These are phyloP conservation scores for Cyaniris semiargus DNA, from an alignment of 2,888 invertebrate genomes.

Conservation along the genomic window DNA sequence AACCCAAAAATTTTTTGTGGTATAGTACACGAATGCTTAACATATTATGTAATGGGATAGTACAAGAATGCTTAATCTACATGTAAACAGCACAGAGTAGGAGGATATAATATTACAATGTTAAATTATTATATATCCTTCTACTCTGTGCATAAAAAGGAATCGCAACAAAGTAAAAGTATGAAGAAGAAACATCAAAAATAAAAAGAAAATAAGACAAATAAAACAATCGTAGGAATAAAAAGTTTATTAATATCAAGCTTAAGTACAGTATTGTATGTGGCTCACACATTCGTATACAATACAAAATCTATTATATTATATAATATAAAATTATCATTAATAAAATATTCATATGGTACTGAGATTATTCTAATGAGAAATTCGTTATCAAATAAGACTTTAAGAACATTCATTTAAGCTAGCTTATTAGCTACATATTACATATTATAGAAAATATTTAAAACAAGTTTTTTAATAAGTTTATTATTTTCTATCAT, in stretches of 20 bases:
- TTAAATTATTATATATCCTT: too few relatives aligned
- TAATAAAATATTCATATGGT: constrained; percentile 13
- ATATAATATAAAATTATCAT: neutral
- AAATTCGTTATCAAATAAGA: constrained; percentile 17
- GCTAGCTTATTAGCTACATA: constrained; percentile 12
- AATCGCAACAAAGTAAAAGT: too few relatives aligned
- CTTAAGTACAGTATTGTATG: constrained; percentile 26
- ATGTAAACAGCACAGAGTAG: too few relatives aligned
- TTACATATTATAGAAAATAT: neutral
- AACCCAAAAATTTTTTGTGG: too few relatives aligned
- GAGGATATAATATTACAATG: too few relatives aligned
- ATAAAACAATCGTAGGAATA: constrained; percentile 1
- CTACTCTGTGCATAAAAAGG: too few relatives aligned
- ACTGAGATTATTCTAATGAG: constrained; percentile 25
- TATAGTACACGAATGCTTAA: too few relatives aligned
- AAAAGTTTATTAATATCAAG: constrained; percentile 29
- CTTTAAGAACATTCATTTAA: constrained; percentile 9
- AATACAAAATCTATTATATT: neutral
- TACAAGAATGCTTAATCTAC: too few relatives aligned
- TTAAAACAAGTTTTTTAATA: neutral
- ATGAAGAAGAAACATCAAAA: neutral
- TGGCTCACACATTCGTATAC: constrained; percentile 17
- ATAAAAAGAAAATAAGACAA: neutral
- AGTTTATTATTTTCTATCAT: constrained; percentile 1
- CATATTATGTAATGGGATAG: too few relatives aligned